These are phyloP conservation scores for Drosophila paracracens DNA, from an alignment of 2,888 invertebrate species.

Conservation along the genomic window DNA sequence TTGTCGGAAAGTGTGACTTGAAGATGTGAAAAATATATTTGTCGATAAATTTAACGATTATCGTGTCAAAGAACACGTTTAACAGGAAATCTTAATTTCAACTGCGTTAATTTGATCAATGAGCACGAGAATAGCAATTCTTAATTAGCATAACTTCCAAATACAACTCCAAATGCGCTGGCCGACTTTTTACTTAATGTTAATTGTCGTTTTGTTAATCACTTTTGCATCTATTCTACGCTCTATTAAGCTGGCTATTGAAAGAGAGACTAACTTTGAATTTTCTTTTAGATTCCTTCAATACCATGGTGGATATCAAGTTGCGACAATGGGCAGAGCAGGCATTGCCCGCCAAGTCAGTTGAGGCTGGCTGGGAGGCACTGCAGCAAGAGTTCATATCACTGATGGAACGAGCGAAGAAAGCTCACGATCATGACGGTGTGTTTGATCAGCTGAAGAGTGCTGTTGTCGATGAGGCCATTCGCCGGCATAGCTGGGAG, in stretches of 20 bases:
- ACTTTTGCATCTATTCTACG: conserved; percentile 32
- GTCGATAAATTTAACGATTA: not conserved
- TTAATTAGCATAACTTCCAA: conserved; percentile 46
- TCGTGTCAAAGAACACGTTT: conserved; percentile 58
- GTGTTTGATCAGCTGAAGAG: conserved; percentile 95
- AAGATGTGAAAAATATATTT: conserved; percentile 45
- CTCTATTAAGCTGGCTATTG: not conserved
- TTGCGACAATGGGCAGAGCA: conserved; percentile 98
- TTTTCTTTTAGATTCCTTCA: conserved; percentile 89
- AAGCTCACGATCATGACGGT: conserved; percentile 91
- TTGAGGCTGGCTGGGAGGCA: conserved; percentile 94
- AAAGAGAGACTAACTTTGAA: conserved; percentile 13
- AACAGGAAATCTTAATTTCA: conserved; percentile 47
- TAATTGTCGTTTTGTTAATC: conserved; percentile 45
- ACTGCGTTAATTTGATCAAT: conserved; percentile 65
- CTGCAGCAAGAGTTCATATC: conserved; percentile 90
- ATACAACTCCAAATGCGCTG: conserved; percentile 27
- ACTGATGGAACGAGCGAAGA: conserved; percentile 89
- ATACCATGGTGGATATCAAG: conserved; percentile 96
- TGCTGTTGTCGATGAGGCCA: conserved; percentile 94
- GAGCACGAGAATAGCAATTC: conserved; percentile 42
- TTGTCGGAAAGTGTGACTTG: conserved; percentile 63
- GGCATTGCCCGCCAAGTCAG: conserved; percentile 93
- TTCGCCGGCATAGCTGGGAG: conserved; percentile 96
- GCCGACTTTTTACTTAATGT: conserved; percentile 28